Evolutionary conservation across 2,113 vertebrate genomes (phyloP).

Genomic region (Nyctereutes procyonoides): DNA sequence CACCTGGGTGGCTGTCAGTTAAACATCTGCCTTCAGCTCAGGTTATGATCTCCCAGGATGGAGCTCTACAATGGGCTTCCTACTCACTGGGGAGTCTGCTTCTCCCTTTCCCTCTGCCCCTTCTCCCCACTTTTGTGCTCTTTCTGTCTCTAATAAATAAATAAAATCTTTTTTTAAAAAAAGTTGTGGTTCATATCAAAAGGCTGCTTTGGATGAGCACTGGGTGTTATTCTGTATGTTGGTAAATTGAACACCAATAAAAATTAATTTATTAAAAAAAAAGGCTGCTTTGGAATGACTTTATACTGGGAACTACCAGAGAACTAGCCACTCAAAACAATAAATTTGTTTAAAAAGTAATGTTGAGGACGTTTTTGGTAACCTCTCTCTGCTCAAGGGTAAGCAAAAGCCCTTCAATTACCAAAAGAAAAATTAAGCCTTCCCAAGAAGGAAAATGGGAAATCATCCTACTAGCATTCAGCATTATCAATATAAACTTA

Average conservation of each 20-base stretch:
- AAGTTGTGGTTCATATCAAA: neutral
- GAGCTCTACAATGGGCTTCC: neutral
- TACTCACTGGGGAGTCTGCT: neutral
- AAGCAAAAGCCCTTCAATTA: neutral
- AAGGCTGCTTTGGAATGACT: neutral
- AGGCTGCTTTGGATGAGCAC: neutral
- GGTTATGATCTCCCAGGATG: neutral
- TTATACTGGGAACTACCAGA: neutral
- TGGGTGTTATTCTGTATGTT: too few species aligned
- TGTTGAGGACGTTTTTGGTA: neutral
- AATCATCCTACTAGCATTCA: neutral
- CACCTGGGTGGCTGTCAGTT: neutral
- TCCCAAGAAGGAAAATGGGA: neutral
- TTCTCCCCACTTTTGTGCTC: neutral
- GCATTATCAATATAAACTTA: constrained; percentile 30
- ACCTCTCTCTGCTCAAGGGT: neutral
- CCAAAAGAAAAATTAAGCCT: neutral
- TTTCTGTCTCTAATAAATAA: neutral
- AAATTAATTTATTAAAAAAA: too few species aligned
- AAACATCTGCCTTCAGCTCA: neutral
- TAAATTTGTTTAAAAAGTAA: constrained; percentile 26
- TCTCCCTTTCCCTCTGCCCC: neutral
- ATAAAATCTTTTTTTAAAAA: neutral
- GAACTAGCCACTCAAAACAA: neutral
- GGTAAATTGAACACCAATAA: too few species aligned